Percentiles rank a stretch among this genome's conserved stretches.
Conservation (phyloP, 2,113 vertebrate genomes). For the Parus major region DNA sequence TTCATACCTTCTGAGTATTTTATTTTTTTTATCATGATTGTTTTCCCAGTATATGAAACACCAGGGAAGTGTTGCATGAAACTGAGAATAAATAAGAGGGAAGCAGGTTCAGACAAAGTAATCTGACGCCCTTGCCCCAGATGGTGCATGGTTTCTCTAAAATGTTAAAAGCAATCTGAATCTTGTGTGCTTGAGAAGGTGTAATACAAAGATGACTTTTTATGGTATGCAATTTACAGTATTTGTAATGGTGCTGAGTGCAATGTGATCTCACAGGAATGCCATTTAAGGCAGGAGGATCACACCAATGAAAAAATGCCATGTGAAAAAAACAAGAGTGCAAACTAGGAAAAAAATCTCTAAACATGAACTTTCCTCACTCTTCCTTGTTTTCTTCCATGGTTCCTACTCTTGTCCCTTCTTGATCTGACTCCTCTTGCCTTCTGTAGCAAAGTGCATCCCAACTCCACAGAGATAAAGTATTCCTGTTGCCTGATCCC, state of each 20-base stretch:
- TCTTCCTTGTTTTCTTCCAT: not conserved
- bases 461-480: not conserved
- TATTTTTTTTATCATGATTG: not conserved
- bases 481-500: not conserved
- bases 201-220: not conserved
- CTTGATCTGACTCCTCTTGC: not conserved
- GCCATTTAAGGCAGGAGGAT: not conserved
- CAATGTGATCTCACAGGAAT: constrained; percentile 21
- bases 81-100: constrained; percentile 15
- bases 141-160: not conserved
- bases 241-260: not conserved
- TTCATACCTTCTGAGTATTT: not conserved
- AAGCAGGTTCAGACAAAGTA: constrained; percentile 35
- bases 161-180: not conserved
- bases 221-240: not conserved
- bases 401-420: not conserved
- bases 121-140: not conserved
- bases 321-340: not conserved
- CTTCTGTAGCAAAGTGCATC: not conserved
- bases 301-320: not conserved
- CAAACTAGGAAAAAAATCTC: not conserved
- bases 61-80: not conserved
- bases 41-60: constrained; percentile 13
- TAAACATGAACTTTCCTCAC: not conserved
- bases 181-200: not conserved